phyloP scores from a whole-genome alignment of 2,113 vertebrate genomes.

The Petromus typicus region DNA sequence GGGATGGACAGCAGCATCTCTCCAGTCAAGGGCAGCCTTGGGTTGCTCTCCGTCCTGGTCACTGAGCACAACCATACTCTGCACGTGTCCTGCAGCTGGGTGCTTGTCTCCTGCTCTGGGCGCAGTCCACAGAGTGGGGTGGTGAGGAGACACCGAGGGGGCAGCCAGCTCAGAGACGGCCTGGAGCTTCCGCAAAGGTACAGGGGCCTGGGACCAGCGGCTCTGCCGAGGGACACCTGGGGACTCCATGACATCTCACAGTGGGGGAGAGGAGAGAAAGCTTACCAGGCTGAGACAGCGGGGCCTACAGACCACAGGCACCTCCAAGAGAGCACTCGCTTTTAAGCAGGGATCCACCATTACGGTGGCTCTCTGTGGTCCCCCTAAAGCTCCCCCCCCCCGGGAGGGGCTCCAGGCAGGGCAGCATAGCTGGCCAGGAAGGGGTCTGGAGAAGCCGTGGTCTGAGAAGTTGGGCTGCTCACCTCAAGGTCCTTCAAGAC shows the following conservation, averaged over 20 bases:
- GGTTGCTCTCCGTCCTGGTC: not conserved
- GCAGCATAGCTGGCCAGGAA: too few relatives aligned
- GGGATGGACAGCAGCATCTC: not conserved
- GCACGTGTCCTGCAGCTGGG: not conserved
- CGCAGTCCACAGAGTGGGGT: not conserved
- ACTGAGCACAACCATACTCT: not conserved
- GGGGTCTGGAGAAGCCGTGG: not conserved
- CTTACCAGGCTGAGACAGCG: not conserved
- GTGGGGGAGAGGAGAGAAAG: not conserved
- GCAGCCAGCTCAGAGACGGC: fast-evolving
- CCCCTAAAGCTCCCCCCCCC: not conserved
- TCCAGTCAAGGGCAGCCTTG: not conserved
- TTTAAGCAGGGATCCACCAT: not conserved
- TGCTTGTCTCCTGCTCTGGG: not conserved
- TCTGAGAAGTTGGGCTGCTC: too few relatives aligned
- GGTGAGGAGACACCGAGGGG: fast-evolving
- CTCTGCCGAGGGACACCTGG: not conserved
- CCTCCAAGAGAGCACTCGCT: not conserved
- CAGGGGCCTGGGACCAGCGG: too few relatives aligned
- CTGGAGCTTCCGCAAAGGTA: not conserved
- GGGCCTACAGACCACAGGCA: too few relatives aligned
- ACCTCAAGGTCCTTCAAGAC: not conserved
- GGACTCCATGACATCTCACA: fast-evolving
- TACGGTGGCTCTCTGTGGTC: fast-evolving
- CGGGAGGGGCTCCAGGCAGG: fast-evolving